Conservation (phyloP, 37 sponge, comb jelly and placozoan genomes). For the Agelas oroides region DNA sequence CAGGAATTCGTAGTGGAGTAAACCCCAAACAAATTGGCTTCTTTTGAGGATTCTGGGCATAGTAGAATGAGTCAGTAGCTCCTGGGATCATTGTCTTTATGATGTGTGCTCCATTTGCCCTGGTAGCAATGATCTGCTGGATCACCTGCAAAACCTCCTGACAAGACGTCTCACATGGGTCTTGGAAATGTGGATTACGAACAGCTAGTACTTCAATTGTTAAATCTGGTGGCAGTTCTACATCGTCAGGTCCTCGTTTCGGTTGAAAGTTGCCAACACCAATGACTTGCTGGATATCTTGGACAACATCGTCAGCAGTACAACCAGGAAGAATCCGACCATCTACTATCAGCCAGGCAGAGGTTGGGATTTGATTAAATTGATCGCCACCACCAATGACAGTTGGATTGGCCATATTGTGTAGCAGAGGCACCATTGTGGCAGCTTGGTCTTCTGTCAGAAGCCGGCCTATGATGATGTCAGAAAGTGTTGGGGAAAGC, state of each 20-base stretch:
- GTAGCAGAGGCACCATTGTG: slow-evolving; percentile 61
- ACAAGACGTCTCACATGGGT: slow-evolving; percentile 34
- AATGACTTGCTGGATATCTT: slow-evolving; percentile 66
- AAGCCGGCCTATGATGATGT: slow-evolving; percentile 31
- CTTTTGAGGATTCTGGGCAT: slow-evolving; percentile 57
- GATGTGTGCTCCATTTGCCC: slow-evolving; percentile 67
- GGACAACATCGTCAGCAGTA: slow-evolving; percentile 57
- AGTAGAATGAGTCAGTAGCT: slow-evolving; percentile 64
- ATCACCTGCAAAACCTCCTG: slow-evolving; percentile 47
- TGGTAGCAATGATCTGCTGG: slow-evolving; percentile 6
- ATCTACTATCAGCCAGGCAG: slow-evolving; percentile 66
- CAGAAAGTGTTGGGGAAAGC: slow-evolving; percentile 54
- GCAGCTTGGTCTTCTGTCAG: slow-evolving; percentile 53
- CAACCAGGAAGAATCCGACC: slow-evolving; percentile 78
- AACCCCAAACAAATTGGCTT: slow-evolving; percentile 83
- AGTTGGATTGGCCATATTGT: slow-evolving; percentile 81
- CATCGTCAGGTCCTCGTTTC: slow-evolving; percentile 8
- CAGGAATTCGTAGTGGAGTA: slow-evolving; percentile 62
- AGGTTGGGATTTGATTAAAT: slow-evolving; percentile 82
- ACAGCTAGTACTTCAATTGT: slow-evolving; percentile 38
- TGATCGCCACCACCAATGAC: slow-evolving; percentile 66
- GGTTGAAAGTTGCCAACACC: slow-evolving; percentile 35
- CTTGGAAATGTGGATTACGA: slow-evolving; percentile 44
- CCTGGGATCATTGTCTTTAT: slow-evolving; percentile 62
- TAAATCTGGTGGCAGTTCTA: slow-evolving; percentile 47